Evolutionary conservation across 2,888 invertebrate genomes (phyloP).

Genomic region (Acleris laterana): DNA sequence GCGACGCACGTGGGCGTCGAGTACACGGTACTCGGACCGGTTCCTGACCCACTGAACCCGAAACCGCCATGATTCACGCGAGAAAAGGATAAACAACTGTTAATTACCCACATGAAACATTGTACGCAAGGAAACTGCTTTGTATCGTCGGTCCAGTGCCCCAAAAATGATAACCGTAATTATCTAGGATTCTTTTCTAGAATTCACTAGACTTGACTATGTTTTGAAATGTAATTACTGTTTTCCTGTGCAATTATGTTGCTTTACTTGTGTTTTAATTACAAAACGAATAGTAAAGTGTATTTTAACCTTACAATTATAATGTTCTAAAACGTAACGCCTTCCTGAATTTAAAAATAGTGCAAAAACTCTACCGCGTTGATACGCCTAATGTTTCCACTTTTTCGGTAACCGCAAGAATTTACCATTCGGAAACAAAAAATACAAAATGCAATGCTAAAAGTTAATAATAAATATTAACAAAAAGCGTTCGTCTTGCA

Average conservation of each 20-base stretch:
- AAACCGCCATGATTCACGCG: slow-evolving; percentile 44
- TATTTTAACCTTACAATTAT: not conserved
- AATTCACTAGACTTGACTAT: too few species aligned
- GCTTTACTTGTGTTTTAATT: not conserved
- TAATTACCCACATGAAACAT: slow-evolving; percentile 15
- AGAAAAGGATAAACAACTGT: slow-evolving; percentile 23
- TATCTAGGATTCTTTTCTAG: too few species aligned
- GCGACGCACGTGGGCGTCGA: slow-evolving; percentile 12
- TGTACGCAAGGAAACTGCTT: slow-evolving; percentile 5
- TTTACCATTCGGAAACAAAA: slow-evolving; percentile 24
- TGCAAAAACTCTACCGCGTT: slow-evolving; percentile 12
- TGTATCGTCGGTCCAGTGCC: not conserved
- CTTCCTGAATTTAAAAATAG: slow-evolving; percentile 19
- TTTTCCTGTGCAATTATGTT: too few species aligned
- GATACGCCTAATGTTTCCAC: slow-evolving; percentile 4
- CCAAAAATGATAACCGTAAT: too few species aligned
- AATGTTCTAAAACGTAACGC: slow-evolving; percentile 1
- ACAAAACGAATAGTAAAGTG: too few species aligned
- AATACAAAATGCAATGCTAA: slow-evolving; percentile 8
- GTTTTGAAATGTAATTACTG: too few species aligned
- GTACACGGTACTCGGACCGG: slow-evolving; percentile 50
- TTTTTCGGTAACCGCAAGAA: slow-evolving; percentile 13
- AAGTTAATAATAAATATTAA: slow-evolving; percentile 34
- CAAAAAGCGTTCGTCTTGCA: slow-evolving; percentile 36
- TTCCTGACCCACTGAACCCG: slow-evolving; percentile 55